Base-by-base conservation (phyloP, 2,113 vertebrate genomes). In the Hucho hucho region DNA sequence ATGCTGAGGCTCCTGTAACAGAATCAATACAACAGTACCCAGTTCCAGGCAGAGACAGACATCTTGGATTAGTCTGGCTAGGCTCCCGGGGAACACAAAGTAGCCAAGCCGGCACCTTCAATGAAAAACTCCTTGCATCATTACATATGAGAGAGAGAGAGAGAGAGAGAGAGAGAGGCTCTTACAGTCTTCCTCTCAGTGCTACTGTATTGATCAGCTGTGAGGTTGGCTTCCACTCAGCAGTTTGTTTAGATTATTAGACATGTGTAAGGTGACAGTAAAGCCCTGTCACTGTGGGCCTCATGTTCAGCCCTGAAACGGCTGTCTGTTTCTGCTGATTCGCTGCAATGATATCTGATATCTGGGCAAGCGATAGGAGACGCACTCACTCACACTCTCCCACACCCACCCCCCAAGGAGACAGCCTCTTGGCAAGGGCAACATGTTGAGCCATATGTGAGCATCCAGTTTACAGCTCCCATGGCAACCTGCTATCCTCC, bases 41-140 rank as follows among this genome's bases (percentile, higher is more conserved):
- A 61, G n/a, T 7, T 69, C 78, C 75, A 66, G 74, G 1, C 64
- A 14, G 28, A 43, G 65, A 79, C 81, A 79, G 81, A 79, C 81
- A 75, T 74, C 73, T 9, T 43, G 82, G 74, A 65, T 56, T 53
- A 26, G 63, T 63, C 75, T 49, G 73, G 75, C 13, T 68, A 47
- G 66, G 75, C 75, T 71, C 75, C 73, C 79, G 46, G 68, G 78
- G 61, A 86, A 69, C 75, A 37, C 64, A 71, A 69, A 11, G 75
- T 16, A 84, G 89, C 75, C 88, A 73, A 81, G 74, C 79, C n/a
- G 89, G 83, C 88, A 80, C 87, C 87, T 65, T 77, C 46, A 2
- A 4, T 70, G 70, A 72, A 75, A 82, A 87, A 75, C 73, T 75
- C 79, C 75, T 43, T 11, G 37, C 37, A 6, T 24, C 83, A 76